Evolutionary conservation across 2,113 vertebrate genomes (phyloP).

Genomic region (Callopanchax toddi): DNA sequence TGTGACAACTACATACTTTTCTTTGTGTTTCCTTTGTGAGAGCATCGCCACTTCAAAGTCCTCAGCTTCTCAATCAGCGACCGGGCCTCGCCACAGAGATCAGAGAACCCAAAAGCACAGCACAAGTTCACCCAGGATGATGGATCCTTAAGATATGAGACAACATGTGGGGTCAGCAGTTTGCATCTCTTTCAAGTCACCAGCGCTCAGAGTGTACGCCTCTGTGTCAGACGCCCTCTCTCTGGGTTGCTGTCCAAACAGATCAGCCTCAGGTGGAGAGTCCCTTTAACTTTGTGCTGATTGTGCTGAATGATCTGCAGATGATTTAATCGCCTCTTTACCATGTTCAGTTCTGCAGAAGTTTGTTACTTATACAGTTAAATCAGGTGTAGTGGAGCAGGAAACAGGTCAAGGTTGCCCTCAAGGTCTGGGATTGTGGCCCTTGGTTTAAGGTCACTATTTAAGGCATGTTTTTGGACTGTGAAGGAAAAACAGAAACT

Average conservation of each 20-base stretch:
- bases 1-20: slow-evolving; percentile 21
- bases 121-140: slow-evolving; percentile 24
- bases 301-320: no score
- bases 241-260: slow-evolving; percentile 35
- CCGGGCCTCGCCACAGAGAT: slow-evolving; percentile 21
- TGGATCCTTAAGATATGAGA: slow-evolving; percentile 45
- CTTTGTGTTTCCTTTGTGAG: slow-evolving; percentile 36
- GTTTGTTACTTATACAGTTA: no score
- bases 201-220: background rate
- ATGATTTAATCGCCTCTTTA: no score
- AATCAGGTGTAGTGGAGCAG: no score
- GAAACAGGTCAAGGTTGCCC: no score
- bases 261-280: slow-evolving; percentile 39
- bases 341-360: no score
- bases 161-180: slow-evolving; percentile 66
- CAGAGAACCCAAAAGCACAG: slow-evolving; percentile 36
- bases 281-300: slow-evolving; percentile 47
- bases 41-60: slow-evolving; percentile 47
- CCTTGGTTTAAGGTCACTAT: no score
- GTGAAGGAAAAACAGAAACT: no score
- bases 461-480: no score
- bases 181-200: slow-evolving; percentile 41
- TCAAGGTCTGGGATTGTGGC: no score
- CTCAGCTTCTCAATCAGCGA: slow-evolving; percentile 34
- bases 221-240: slow-evolving; percentile 44